Evolutionary conservation across 2,888 invertebrate genomes (phyloP).

Genomic region (Amblyjoppa proteus): DNA sequence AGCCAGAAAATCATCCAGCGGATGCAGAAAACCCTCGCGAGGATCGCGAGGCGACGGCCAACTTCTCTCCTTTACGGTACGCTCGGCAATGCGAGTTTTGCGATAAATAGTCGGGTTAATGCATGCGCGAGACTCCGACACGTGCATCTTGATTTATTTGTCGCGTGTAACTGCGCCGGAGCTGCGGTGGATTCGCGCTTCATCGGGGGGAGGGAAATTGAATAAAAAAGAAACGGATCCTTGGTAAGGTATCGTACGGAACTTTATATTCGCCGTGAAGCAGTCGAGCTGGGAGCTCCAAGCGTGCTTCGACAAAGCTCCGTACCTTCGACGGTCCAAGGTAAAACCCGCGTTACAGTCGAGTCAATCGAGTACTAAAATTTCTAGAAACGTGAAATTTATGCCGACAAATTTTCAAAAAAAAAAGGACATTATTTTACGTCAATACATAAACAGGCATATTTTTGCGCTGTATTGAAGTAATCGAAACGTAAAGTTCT

Average conservation of each 20-base stretch:
- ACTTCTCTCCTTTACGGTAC: not conserved
- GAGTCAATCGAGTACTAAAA: too few species aligned
- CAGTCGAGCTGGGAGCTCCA: constrained; percentile 6
- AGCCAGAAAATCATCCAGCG: not conserved
- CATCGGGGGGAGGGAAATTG: not conserved
- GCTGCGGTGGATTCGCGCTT: not conserved
- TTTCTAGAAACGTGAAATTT: too few species aligned
- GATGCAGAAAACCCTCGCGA: not conserved
- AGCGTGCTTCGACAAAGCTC: constrained; percentile 40
- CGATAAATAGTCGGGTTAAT: constrained; percentile 59
- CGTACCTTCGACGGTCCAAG: constrained; percentile 19
- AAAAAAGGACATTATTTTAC: too few species aligned
- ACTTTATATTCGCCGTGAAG: not conserved
- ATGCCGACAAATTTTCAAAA: too few species aligned
- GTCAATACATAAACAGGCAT: too few species aligned
- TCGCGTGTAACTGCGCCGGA: constrained; percentile 16
- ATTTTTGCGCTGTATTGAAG: too few species aligned
- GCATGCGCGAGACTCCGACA: constrained; percentile 49
- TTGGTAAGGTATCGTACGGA: not conserved
- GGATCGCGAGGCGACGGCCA: not conserved
- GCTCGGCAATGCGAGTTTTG: constrained; percentile 42
- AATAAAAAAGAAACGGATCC: not conserved
- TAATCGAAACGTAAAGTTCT: too few species aligned
- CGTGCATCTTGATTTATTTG: constrained; percentile 67
- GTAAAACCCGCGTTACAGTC: too few species aligned